phyloP scores from a whole-genome alignment of 2,113 vertebrate genomes.

The Cranoglanis bouderius region DNA sequence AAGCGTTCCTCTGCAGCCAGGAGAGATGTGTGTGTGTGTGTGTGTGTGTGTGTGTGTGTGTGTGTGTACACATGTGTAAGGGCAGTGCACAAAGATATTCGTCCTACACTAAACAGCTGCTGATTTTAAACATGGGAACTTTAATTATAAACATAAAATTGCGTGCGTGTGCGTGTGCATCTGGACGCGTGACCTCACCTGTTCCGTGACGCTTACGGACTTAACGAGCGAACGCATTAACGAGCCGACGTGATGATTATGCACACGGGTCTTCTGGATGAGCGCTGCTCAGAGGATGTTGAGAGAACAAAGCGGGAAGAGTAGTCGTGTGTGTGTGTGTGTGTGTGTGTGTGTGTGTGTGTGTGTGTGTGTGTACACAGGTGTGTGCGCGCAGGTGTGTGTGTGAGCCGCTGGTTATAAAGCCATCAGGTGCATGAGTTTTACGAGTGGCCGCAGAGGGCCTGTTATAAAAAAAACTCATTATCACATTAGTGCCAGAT shows the following conservation, averaged over 20 bases:
- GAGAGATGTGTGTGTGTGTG: not conserved
- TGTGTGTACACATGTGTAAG: not conserved
- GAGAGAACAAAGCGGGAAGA: conserved; percentile 34
- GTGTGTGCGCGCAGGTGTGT: not conserved
- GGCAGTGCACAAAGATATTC: not conserved
- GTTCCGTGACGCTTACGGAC: conserved; percentile 22
- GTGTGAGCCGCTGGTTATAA: conserved; percentile 37
- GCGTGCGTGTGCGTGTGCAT: not conserved
- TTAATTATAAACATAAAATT: conserved; percentile 3
- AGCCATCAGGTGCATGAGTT: conserved; percentile 33
- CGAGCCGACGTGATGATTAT: conserved; percentile 60
- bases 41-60: not conserved
- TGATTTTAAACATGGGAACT: conserved; percentile 15
- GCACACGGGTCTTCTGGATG: conserved; percentile 66
- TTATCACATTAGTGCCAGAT: conserved; percentile 61
- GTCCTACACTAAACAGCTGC: not conserved
- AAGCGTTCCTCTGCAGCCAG: not conserved
- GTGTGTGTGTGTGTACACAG: not conserved
- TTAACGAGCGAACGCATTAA: not conserved
- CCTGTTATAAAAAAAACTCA: conserved; percentile 51
- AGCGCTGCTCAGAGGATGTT: conserved; percentile 40
- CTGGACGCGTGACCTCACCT: not conserved
- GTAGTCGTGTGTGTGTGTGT: conserved; percentile 18
- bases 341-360: conserved; percentile 28
- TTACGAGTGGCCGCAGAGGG: conserved; percentile 40